Conservation (phyloP, 2,113 vertebrate genomes). For the Echinops telfairi region DNA sequence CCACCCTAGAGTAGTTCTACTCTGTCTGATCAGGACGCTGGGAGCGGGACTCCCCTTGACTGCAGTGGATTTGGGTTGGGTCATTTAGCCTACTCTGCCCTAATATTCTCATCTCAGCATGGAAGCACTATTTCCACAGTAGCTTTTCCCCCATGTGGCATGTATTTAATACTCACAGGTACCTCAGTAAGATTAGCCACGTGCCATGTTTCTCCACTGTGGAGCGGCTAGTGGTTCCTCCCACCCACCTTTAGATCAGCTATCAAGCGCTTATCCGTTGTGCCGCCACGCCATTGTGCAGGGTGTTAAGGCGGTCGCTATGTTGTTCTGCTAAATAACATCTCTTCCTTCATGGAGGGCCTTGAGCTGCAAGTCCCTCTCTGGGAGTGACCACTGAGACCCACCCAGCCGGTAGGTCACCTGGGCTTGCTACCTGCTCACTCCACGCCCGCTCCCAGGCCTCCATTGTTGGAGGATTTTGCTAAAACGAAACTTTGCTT, state of each 20-base stretch:
- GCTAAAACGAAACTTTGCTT: slow-evolving; percentile 30
- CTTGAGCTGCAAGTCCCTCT: background rate
- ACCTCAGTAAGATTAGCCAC: background rate
- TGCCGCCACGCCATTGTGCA: background rate
- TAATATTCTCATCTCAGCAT: slow-evolving; percentile 59
- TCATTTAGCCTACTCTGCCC: slow-evolving; percentile 5
- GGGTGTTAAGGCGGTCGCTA: background rate
- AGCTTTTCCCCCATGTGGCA: slow-evolving; percentile 18
- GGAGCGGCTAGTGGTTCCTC: background rate
- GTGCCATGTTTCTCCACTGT: background rate
- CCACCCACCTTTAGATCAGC: background rate
- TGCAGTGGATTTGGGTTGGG: background rate
- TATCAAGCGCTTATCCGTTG: background rate
- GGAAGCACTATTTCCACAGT: background rate
- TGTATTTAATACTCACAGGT: background rate
- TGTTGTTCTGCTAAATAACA: background rate
- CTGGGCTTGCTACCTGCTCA: background rate
- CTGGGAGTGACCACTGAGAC: background rate
- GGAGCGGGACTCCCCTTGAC: background rate
- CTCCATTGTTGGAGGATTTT: background rate
- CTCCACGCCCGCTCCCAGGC: background rate
- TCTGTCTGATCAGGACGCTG: background rate
- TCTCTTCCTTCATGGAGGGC: background rate
- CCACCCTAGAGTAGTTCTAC: background rate
- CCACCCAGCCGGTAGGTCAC: background rate